Conservation (phyloP, 2,888 invertebrate genomes). For the Hirtodrosophila cameraria region DNA sequence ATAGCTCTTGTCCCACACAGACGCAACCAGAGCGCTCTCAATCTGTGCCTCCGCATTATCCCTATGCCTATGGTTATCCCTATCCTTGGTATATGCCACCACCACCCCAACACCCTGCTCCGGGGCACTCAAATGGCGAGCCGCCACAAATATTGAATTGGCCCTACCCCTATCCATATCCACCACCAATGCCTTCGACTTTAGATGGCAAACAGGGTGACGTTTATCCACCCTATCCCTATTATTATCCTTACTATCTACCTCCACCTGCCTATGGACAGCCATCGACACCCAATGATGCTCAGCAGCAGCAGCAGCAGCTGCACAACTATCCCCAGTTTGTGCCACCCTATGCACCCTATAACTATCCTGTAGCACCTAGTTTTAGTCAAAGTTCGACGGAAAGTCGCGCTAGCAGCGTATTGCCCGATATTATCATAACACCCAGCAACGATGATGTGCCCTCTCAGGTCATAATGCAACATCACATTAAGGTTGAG, state of each 20-base stretch:
- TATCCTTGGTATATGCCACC: conserved; percentile 81
- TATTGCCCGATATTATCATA: conserved; percentile 82
- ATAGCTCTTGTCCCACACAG: conserved; percentile 53
- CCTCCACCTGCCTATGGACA: conserved; percentile 65
- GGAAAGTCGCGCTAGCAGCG: conserved; percentile 77
- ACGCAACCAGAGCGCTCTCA: conserved; percentile 66
- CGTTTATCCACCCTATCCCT: conserved; percentile 72
- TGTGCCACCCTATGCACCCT: conserved; percentile 61
- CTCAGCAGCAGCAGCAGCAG: conserved; percentile 34
- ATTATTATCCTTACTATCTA: conserved; percentile 77
- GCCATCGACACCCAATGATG: conserved; percentile 30
- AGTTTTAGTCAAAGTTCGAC: conserved; percentile 71
- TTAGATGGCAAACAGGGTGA: conserved; percentile 58
- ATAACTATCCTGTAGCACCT: conserved; percentile 71
- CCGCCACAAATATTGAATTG: conserved; percentile 60
- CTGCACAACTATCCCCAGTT: conserved; percentile 55
- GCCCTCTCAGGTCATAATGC: conserved; percentile 75
- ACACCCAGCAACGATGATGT: conserved; percentile 82
- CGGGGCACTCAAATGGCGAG: conserved; percentile 42
- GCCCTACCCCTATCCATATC: conserved; percentile 79
- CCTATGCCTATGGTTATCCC: conserved; percentile 79
- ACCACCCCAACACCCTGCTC: conserved; percentile 42
- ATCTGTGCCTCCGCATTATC: conserved; percentile 71
- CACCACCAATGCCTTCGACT: conserved; percentile 62
- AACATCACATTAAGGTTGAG: conserved; percentile 73